phyloP scores from a whole-genome alignment of 2,888 invertebrate genomes.

The Microplitis manilae region DNA sequence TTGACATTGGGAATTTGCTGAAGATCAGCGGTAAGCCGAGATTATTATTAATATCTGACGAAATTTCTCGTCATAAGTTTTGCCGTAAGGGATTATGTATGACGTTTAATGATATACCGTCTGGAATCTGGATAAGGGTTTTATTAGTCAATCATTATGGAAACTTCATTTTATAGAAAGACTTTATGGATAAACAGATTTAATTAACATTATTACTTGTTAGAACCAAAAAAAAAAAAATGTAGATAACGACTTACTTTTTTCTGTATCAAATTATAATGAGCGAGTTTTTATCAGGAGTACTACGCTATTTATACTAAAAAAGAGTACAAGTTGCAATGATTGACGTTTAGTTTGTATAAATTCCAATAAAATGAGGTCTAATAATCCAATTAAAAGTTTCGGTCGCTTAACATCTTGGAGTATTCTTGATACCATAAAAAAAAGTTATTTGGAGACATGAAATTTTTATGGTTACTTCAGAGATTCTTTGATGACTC shows the following conservation, averaged over 20 bases:
- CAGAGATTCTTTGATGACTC: background rate
- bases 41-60: constrained; percentile 33
- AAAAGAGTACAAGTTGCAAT: background rate
- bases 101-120: constrained; percentile 16
- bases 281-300: background rate
- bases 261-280: background rate
- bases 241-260: background rate
- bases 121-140: background rate
- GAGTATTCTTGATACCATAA: background rate
- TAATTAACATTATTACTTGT: background rate
- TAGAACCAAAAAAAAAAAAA: background rate
- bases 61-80: constrained; percentile 21
- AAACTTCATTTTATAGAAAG: too few species aligned
- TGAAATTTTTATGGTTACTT: background rate
- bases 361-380: background rate
- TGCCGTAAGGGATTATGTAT: background rate
- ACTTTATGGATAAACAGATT: too few species aligned
- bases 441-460: background rate
- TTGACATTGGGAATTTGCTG: constrained; percentile 32
- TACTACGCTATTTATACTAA: background rate
- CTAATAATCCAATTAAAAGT: background rate
- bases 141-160: background rate
- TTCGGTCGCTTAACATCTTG: background rate
- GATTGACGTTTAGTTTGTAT: background rate
- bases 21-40: constrained; percentile 20